phyloP scores from a whole-genome alignment of 2,888 invertebrate species.

The Synergus itoensis region DNA sequence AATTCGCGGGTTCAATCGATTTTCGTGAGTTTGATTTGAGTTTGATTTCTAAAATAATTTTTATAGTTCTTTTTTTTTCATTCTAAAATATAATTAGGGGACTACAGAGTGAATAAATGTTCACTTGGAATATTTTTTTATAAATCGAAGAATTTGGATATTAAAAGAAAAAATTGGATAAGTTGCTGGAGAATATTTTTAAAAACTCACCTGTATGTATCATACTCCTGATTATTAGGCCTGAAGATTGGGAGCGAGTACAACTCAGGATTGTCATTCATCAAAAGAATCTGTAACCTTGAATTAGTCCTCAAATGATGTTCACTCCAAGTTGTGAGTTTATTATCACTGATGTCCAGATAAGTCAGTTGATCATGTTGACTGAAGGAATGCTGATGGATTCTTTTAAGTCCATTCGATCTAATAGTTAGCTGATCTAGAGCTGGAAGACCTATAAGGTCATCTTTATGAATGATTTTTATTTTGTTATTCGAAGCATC shows the following conservation, averaged over 20 bases:
- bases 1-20: too few relatives aligned
- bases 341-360: slow-evolving; percentile 87
- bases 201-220: slow-evolving; percentile 66
- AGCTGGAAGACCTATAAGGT: slow-evolving; percentile 82
- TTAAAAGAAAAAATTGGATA: not conserved
- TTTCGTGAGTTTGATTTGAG: too few relatives aligned
- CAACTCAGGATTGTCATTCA: slow-evolving; percentile 86
- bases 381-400: slow-evolving; percentile 85
- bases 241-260: slow-evolving; percentile 85
- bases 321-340: slow-evolving; percentile 83
- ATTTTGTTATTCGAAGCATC: slow-evolving; percentile 86
- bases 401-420: slow-evolving; percentile 84
- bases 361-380: slow-evolving; percentile 84
- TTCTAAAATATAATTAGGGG: too few relatives aligned
- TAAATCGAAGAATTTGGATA: not conserved
- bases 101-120: too few relatives aligned
- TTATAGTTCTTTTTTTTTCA: too few relatives aligned
- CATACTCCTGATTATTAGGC: slow-evolving; percentile 77
- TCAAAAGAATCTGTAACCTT: slow-evolving; percentile 84
- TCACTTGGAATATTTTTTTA: too few relatives aligned
- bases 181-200: not conserved
- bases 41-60: too few relatives aligned
- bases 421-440: slow-evolving; percentile 85
- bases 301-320: slow-evolving; percentile 85
- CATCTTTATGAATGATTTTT: slow-evolving; percentile 83